phyloP scores from a whole-genome alignment of 1,140 invertebrate genomes.

The Geopemphigus sp. region DNA sequence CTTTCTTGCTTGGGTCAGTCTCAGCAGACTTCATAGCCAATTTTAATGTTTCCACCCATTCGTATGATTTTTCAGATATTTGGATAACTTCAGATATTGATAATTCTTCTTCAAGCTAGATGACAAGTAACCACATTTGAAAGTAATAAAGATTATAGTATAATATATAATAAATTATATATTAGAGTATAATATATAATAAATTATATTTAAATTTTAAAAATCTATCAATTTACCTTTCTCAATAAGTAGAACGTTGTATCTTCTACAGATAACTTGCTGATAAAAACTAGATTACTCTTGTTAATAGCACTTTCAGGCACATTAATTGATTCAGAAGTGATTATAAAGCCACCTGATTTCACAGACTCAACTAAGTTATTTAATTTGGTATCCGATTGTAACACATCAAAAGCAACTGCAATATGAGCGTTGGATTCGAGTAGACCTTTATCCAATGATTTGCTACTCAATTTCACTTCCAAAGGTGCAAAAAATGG shows the following conservation, averaged over 20 bases:
- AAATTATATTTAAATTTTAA: too few species aligned
- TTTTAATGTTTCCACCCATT: conserved; percentile 82
- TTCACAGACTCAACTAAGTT: conserved; percentile 66
- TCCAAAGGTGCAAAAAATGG: conserved; percentile 59
- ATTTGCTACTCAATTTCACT: conserved; percentile 62
- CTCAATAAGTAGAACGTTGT: conserved; percentile 65
- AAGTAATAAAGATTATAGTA: neutral
- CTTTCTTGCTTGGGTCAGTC: conserved; percentile 59
- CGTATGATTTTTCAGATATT: conserved; percentile 68
- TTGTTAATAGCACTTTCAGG: conserved; percentile 57
- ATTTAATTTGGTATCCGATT: conserved; percentile 56
- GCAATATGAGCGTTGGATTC: conserved; percentile 67
- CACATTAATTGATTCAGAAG: conserved; percentile 63
- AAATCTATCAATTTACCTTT: conserved; percentile 52
- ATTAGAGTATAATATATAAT: neutral
- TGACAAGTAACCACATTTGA: neutral
- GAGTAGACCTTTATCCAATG: conserved; percentile 59
- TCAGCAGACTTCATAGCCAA: conserved; percentile 64
- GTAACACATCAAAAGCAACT: conserved; percentile 62
- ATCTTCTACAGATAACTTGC: conserved; percentile 61
- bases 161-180: neutral
- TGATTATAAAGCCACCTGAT: conserved; percentile 71
- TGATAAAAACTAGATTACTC: conserved; percentile 59
- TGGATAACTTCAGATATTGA: conserved; percentile 59
- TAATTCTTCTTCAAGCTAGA: neutral